Conservation (phyloP, 2,113 vertebrate species). For the Scatophagus argus region DNA sequence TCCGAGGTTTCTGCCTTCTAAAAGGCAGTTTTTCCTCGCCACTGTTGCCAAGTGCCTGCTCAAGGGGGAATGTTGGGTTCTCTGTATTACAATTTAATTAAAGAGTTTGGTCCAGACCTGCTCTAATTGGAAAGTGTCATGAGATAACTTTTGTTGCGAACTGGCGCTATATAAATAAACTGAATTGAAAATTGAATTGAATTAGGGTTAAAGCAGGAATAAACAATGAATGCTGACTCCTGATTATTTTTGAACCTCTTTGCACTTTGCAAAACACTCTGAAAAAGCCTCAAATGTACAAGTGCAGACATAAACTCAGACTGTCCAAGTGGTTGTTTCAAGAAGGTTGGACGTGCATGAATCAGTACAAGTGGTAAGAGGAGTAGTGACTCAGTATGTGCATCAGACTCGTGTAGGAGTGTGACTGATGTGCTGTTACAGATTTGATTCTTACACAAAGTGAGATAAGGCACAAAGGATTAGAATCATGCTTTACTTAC, state of each 20-base stretch:
- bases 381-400: neutral
- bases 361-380: neutral
- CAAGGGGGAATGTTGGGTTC: too few species aligned
- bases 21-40: too few species aligned
- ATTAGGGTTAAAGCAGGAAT: neutral
- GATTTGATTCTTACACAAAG: neutral
- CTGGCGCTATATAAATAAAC: too few species aligned
- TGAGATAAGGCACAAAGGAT: neutral
- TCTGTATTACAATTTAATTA: too few species aligned
- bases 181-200: too few species aligned
- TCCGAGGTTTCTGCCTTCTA: too few species aligned
- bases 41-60: too few species aligned
- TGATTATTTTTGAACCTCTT: neutral
- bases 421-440: neutral
- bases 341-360: conserved; percentile 1
- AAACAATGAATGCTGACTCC: neutral
- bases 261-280: too few species aligned
- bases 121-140: too few species aligned
- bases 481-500: neutral
- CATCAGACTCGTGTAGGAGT: too few species aligned
- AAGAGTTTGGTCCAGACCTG: too few species aligned
- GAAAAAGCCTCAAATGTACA: neutral
- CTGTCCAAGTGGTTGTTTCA: neutral
- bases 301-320: neutral
- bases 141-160: too few species aligned